Conservation (phyloP, 2,113 vertebrate genomes). For the Microcebus tavaratra region DNA sequence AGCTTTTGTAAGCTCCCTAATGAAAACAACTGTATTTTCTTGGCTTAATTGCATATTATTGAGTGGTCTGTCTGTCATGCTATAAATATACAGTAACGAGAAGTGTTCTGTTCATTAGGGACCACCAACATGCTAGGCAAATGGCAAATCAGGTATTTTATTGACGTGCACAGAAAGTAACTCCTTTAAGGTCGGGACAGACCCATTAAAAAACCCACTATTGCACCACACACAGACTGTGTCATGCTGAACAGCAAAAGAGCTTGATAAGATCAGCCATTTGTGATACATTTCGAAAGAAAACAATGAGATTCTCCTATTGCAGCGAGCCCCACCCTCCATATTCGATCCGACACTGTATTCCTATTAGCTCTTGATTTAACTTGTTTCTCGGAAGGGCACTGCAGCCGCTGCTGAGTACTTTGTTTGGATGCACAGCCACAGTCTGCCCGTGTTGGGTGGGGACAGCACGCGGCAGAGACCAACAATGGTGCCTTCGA, state of each 20-base stretch:
- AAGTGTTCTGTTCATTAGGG: neutral
- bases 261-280: neutral
- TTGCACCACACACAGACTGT: neutral
- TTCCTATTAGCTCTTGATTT: neutral
- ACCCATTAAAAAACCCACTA: neutral
- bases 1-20: constrained; percentile 52
- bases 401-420: neutral
- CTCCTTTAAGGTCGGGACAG: constrained; percentile 28
- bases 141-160: neutral
- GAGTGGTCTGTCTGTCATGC: constrained; percentile 12
- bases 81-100: constrained; percentile 40
- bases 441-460: neutral
- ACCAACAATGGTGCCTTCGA: neutral
- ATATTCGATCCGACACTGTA: neutral
- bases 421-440: neutral
- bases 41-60: constrained; percentile 51
- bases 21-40: constrained; percentile 61
- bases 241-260: neutral
- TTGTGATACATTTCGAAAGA: neutral
- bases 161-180: constrained; percentile 13
- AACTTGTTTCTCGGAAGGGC: neutral
- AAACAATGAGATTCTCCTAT: neutral
- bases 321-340: neutral
- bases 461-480: too few relatives aligned
- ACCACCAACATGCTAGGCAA: neutral